Evolutionary conservation across 2,797 vertebrate species (phyloP).

Genomic region (Rhinoraja longicauda): DNA sequence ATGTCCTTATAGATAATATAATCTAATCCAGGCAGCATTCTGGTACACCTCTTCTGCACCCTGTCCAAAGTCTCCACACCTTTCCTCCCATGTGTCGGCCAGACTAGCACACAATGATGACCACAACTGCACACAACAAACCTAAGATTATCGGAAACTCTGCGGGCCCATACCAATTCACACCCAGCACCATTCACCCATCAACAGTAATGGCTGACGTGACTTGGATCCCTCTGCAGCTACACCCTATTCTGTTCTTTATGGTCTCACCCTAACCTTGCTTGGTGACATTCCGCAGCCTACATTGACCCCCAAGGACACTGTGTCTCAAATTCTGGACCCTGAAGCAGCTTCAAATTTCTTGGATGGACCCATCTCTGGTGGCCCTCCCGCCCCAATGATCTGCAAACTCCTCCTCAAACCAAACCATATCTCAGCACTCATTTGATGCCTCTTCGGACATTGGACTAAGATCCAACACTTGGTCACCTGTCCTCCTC

Average conservation of each 20-base stretch:
- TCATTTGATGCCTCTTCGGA: not conserved
- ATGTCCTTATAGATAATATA: too few species aligned
- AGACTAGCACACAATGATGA: too few species aligned
- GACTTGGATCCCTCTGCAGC: not conserved
- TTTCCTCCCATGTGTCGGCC: too few species aligned
- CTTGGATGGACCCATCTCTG: not conserved
- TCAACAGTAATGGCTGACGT: not conserved
- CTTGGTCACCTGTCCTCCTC: not conserved
- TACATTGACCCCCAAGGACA: not conserved
- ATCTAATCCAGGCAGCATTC: too few species aligned
- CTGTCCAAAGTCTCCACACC: too few species aligned
- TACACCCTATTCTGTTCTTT: not conserved
- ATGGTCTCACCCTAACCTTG: not conserved
- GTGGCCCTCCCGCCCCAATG: not conserved
- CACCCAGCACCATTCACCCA: not conserved
- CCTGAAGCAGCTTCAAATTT: not conserved
- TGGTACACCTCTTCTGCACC: too few species aligned
- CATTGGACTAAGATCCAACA: not conserved
- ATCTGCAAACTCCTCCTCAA: too few species aligned
- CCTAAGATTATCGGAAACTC: too few species aligned
- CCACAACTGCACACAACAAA: too few species aligned
- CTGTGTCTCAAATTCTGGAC: not conserved
- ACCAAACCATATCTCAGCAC: not conserved
- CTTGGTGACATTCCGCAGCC: not conserved
- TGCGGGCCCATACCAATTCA: not conserved